phyloP scores from a whole-genome alignment of 2,888 invertebrate species.

The Diaprepes abbreviatus region DNA sequence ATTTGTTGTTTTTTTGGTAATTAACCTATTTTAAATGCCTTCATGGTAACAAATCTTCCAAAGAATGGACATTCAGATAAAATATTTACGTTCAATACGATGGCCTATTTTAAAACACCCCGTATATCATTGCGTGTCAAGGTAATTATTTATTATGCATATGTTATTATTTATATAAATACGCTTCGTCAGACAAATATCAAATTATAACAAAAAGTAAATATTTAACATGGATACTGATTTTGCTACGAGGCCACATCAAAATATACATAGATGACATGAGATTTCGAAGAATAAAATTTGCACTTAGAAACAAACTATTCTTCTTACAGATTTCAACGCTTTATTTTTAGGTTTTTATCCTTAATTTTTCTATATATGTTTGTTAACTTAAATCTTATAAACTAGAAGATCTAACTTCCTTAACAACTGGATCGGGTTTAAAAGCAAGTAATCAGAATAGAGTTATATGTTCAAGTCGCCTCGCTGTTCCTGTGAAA shows the following conservation, averaged over 20 bases:
- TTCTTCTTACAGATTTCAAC: too few relatives aligned
- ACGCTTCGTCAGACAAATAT: conserved; percentile 11
- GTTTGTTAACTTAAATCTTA: too few relatives aligned
- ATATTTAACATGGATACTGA: background rate
- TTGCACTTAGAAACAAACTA: too few relatives aligned
- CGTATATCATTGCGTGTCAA: background rate
- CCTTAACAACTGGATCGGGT: too few relatives aligned
- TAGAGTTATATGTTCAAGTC: too few relatives aligned
- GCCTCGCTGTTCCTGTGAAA: too few relatives aligned
- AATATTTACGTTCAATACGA: background rate
- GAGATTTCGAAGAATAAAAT: background rate
- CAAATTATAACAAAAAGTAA: conserved; percentile 8
- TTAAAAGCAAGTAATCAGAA: too few relatives aligned
- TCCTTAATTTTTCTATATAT: too few relatives aligned
- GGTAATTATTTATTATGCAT: conserved; percentile 1
- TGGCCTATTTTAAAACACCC: background rate
- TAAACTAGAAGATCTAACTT: too few relatives aligned
- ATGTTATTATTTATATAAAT: conserved; percentile 14
- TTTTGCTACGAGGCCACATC: background rate
- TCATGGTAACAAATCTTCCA: background rate
- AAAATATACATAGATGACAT: background rate
- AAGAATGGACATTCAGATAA: background rate
- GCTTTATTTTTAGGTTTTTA: too few relatives aligned
- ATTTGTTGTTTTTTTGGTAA: conserved; percentile 7
- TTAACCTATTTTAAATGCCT: conserved; percentile 2